Percentiles rank a stretch among this genome's conserved stretches.
Conservation (phyloP, 2,888 invertebrate genomes). For the Diploptera punctata region DNA sequence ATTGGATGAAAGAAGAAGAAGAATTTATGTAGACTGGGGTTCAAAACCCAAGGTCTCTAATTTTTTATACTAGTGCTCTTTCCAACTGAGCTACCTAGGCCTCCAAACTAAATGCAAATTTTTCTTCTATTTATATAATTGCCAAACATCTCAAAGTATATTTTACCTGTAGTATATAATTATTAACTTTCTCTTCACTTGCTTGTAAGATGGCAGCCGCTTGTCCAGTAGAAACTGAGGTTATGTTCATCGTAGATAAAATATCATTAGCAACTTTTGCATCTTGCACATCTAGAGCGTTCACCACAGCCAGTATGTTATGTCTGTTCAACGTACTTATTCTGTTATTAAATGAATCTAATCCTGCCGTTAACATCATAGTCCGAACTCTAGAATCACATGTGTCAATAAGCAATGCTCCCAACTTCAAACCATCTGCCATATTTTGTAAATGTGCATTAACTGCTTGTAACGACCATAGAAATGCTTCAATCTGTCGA, state of each 20-base stretch:
- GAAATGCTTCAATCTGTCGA: slow-evolving; percentile 54
- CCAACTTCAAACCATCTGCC: slow-evolving; percentile 44
- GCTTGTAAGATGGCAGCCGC: slow-evolving; percentile 24
- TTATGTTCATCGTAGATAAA: slow-evolving; percentile 45
- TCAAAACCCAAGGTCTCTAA: no score
- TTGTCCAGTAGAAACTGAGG: slow-evolving; percentile 47
- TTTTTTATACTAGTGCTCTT: no score
- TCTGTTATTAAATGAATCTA: slow-evolving; percentile 24
- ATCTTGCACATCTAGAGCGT: slow-evolving; percentile 41
- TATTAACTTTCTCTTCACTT: neutral
- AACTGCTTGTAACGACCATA: slow-evolving; percentile 54
- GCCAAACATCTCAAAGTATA: no score
- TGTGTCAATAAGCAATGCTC: slow-evolving; percentile 48
- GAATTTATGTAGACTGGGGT: no score
- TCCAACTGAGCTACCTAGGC: no score
- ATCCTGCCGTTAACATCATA: slow-evolving; percentile 40
- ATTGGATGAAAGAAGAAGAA: no score
- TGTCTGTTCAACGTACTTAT: neutral
- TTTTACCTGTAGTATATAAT: slow-evolving; percentile 33
- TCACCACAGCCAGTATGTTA: slow-evolving; percentile 41
- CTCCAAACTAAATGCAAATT: no score
- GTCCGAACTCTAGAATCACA: slow-evolving; percentile 47
- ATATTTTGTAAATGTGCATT: slow-evolving; percentile 47
- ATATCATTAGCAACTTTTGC: slow-evolving; percentile 44
- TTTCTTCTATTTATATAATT: no score